Evolutionary conservation across 1,140 invertebrate species (phyloP), one percentile per base, ranked within the genome.

Genomic region (Apolygus lucorum): DNA sequence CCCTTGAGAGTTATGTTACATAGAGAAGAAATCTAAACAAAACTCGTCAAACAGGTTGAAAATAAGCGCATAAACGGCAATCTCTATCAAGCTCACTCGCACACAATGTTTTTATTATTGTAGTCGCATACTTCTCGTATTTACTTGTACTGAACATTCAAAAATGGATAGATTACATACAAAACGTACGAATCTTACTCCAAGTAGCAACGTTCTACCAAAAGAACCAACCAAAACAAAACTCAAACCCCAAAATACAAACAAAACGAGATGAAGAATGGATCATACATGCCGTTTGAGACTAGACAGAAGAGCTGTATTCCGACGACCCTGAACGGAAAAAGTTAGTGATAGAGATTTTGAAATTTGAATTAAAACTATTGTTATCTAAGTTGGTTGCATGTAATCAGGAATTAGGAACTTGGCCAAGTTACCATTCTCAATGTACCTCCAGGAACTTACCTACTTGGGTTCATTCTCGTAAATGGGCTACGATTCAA

Each of bases 271-370:
- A 4, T 24, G 54, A 11, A 4, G 13, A 59, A 11, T 49, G 34
- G 34, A 49, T 17, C 54, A 59, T 59, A 59, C 54, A 24, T 59
- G 54, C 54, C 54, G 54, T 24, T 59, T 59, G 11, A 59, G 54
- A 59, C 54, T 59, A 14, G 54, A 59, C 11, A 4, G 54, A 4
- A 11, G 54, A 17, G 54, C 54, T 24, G 22, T 11, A 24, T 59
- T 59, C 54, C 54, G 22, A 4, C 13, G 54, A 13, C 54, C 54
- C 54, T 59, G 54, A 24, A 14, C 22, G 4, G 22, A 59, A 59
- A 14, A 59, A 4, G 17, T 59, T 4, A 59, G 11, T 59, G 8
- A 59, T 24, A 24, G 22, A 17, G 8, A 59, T 11, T 4, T 11
- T 24, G 54, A 17, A 11, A 59, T 13, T 59, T 13, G 2, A 14